Evolutionary conservation across 2,113 vertebrate genomes (phyloP).

Genomic region (Phaethornis superciliosus): DNA sequence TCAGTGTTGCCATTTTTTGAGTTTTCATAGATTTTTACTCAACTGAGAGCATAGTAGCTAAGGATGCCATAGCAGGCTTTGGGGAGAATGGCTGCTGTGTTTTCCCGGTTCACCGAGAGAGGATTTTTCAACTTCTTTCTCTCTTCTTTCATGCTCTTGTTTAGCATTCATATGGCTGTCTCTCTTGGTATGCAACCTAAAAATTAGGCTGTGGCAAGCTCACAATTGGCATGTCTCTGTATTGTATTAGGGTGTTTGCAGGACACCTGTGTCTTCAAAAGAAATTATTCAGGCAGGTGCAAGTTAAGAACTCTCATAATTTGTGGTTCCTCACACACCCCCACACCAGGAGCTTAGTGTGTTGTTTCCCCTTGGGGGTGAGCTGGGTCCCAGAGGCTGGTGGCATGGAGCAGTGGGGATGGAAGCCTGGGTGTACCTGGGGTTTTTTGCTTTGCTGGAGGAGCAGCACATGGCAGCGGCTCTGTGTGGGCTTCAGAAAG

Average conservation of each 20-base stretch:
- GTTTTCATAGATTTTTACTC: neutral
- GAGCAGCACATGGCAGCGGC: fast-evolving
- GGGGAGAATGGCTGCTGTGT: neutral
- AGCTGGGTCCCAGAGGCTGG: neutral
- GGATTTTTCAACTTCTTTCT: neutral
- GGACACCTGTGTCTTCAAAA: neutral
- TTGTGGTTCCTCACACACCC: neutral
- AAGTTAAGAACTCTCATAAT: neutral
- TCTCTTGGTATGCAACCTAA: neutral
- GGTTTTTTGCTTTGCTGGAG: neutral
- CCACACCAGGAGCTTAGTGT: neutral
- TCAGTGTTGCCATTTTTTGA: fast-evolving
- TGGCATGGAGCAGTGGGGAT: neutral
- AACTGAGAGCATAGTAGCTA: neutral
- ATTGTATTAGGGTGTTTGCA: fast-evolving
- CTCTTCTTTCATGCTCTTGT: neutral
- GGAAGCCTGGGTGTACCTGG: fast-evolving
- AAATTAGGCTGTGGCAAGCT: neutral
- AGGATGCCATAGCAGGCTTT: fast-evolving
- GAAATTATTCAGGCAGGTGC: neutral
- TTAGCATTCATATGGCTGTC: fast-evolving
- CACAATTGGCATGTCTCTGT: neutral
- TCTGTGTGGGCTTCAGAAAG: neutral
- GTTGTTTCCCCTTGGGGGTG: neutral
- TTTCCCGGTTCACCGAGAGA: neutral